Conservation (phyloP, 2,888 invertebrate genomes). For the Phymatocera aterrima region DNA sequence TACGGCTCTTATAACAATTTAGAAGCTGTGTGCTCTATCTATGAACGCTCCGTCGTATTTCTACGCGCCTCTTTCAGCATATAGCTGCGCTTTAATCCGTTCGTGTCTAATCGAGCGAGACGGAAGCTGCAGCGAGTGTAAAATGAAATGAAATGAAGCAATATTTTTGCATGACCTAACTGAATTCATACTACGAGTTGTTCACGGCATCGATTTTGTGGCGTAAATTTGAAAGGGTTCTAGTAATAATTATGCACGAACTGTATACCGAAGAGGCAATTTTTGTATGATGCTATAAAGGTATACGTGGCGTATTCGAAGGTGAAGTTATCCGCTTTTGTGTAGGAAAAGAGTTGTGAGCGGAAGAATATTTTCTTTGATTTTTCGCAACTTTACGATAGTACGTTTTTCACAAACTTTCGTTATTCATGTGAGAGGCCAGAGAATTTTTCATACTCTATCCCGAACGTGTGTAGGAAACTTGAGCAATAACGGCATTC, state of each 20-base stretch:
- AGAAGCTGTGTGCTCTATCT: background rate
- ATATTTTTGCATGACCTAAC: constrained; percentile 20
- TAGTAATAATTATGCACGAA: background rate
- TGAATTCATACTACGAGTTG: background rate
- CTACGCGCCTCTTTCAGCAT: background rate
- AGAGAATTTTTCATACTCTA: constrained; percentile 39
- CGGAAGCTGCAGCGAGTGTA: constrained; percentile 13
- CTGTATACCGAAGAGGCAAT: background rate
- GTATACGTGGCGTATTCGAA: background rate
- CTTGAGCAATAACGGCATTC: constrained; percentile 41
- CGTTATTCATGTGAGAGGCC: constrained; percentile 27
- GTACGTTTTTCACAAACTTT: constrained; percentile 20
- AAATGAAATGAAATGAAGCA: constrained; percentile 10
- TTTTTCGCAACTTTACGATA: constrained; percentile 22
- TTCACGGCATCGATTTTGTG: background rate
- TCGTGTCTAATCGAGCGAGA: constrained; percentile 14
- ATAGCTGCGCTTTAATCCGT: constrained; percentile 16
- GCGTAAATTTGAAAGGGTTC: background rate
- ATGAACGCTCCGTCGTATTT: background rate
- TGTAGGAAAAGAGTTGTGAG: background rate
- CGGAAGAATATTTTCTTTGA: constrained; percentile 2
- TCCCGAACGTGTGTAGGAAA: constrained; percentile 32
- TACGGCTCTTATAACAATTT: constrained; percentile 2
- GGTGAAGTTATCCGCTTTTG: background rate
- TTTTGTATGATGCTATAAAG: background rate